These are phyloP conservation scores for Thryonomys swinderianus DNA, from an alignment of 2,113 vertebrate genomes.

Conservation along the genomic window DNA sequence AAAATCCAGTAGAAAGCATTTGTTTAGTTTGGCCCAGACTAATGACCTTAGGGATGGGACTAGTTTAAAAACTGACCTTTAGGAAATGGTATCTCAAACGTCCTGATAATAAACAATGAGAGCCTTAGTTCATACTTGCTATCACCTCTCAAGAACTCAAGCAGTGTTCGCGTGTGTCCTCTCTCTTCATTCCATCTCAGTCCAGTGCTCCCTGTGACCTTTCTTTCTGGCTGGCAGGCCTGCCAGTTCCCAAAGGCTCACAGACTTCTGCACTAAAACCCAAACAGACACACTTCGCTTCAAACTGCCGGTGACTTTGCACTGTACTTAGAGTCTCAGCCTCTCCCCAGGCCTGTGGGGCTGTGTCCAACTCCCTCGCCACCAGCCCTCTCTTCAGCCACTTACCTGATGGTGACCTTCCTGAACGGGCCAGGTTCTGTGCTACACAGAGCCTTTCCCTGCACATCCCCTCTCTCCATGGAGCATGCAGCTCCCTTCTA, in stretches of 20 bases:
- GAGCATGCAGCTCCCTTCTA: not conserved
- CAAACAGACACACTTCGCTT: not conserved
- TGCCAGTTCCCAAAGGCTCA: not conserved
- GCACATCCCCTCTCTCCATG: rapidly evolving
- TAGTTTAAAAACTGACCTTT: not conserved
- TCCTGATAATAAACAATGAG: not conserved
- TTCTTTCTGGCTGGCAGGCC: not conserved
- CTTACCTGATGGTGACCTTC: not conserved
- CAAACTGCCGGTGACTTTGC: not conserved
- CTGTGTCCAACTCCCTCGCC: not conserved
- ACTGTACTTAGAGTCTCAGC: not conserved
- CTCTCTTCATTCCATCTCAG: not conserved
- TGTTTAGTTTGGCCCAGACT: not conserved
- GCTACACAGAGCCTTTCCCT: not conserved
- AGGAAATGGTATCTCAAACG: not conserved
- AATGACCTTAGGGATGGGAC: not conserved
- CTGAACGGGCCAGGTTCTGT: not conserved
- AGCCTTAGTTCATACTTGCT: not conserved
- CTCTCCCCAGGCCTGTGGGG: not conserved
- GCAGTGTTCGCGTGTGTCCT: not conserved
- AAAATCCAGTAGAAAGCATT: not conserved
- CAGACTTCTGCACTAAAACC: not conserved
- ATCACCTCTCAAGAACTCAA: not conserved
- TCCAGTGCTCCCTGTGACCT: not conserved
- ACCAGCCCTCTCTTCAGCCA: not conserved